Percentiles rank a stretch among this genome's conserved stretches.
phyloP scores from a whole-genome alignment of 2,113 vertebrate genomes.

The Spea multiplicata region DNA sequence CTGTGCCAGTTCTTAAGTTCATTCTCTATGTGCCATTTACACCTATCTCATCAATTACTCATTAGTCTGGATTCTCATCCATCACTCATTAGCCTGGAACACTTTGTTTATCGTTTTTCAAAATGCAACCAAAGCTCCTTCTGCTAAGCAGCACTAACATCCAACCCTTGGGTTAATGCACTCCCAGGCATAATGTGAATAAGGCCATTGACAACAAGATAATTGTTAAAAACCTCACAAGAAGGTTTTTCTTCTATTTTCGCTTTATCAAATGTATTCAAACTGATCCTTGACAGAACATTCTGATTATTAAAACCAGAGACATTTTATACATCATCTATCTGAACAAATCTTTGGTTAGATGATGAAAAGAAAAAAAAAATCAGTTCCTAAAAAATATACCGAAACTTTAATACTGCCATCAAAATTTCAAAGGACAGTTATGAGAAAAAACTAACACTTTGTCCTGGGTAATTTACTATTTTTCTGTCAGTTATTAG shows the following conservation, averaged over 20 bases:
- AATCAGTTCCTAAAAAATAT: background rate
- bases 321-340: background rate
- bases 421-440: constrained; percentile 11
- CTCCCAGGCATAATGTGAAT: background rate
- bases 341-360: background rate
- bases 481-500: constrained; percentile 39
- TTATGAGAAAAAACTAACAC: constrained; percentile 24
- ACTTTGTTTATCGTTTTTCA: no score
- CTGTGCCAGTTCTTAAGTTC: no score
- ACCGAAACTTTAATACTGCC: constrained; percentile 18
- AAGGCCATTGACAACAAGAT: background rate
- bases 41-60: no score
- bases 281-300: background rate
- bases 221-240: background rate
- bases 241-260: background rate
- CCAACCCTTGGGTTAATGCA: no score
- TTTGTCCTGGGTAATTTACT: constrained; percentile 40
- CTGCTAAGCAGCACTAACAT: no score
- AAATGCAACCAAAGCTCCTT: no score
- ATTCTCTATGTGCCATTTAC: no score
- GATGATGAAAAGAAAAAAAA: background rate
- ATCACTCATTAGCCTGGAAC: no score
- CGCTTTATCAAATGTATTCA: background rate
- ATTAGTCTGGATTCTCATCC: no score
- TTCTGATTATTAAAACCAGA: background rate